Conservation (phyloP, 2,888 invertebrate species). For the Podabrus alpinus region DNA sequence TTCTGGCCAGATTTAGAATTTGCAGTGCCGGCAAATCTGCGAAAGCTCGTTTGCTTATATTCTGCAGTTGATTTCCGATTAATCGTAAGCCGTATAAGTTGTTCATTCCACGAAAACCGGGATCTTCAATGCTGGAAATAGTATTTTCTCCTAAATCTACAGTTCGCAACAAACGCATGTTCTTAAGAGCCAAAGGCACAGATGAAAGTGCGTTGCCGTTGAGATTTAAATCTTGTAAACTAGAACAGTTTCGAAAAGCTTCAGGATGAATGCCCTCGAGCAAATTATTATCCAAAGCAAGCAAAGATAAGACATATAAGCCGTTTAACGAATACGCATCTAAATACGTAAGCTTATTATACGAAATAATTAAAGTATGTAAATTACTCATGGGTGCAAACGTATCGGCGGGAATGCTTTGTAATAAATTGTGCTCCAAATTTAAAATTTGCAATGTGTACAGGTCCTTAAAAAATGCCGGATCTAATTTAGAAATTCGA, state of each 20-base stretch:
- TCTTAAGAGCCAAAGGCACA: slow-evolving; percentile 80
- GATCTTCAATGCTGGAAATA: slow-evolving; percentile 78
- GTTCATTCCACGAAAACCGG: slow-evolving; percentile 81
- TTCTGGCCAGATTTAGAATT: slow-evolving; percentile 86
- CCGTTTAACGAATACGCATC: slow-evolving; percentile 88
- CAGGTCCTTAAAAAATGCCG: slow-evolving; percentile 81
- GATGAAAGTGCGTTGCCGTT: slow-evolving; percentile 83
- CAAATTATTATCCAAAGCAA: slow-evolving; percentile 85
- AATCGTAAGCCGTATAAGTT: slow-evolving; percentile 86
- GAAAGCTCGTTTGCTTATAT: slow-evolving; percentile 79
- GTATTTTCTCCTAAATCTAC: slow-evolving; percentile 91
- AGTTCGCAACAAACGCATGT: slow-evolving; percentile 83
- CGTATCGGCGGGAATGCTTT: slow-evolving; percentile 83
- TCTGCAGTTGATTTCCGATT: slow-evolving; percentile 85
- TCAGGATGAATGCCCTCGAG: slow-evolving; percentile 83
- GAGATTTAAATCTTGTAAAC: slow-evolving; percentile 86
- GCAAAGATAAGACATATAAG: slow-evolving; percentile 80
- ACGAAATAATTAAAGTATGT: slow-evolving; percentile 84
- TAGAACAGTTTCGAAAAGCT: slow-evolving; percentile 89
- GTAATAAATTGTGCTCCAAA: slow-evolving; percentile 81
- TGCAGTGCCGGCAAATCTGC: slow-evolving; percentile 79
- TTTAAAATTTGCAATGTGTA: slow-evolving; percentile 86
- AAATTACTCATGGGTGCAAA: slow-evolving; percentile 91
- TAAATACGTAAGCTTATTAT: slow-evolving; percentile 82
- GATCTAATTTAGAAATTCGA: slow-evolving; percentile 77